Evolutionary conservation across 2,113 vertebrate genomes (phyloP).

Genomic region (Lynx canadensis): DNA sequence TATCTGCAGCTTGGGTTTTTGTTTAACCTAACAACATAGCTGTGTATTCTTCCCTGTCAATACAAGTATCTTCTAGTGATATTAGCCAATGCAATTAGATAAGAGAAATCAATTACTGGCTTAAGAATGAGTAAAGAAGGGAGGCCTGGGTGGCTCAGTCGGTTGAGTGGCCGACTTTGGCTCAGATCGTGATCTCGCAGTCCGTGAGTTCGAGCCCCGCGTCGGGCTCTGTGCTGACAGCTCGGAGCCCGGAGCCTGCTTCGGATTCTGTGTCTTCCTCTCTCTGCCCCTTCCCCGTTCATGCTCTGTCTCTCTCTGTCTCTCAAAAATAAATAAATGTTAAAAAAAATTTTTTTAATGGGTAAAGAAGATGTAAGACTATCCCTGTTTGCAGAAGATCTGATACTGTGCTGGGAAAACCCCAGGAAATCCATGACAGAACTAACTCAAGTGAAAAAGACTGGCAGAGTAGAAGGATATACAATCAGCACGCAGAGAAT

Average conservation of each 20-base stretch:
- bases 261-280: no score
- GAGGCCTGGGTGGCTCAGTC: no score
- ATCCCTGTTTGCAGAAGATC: neutral
- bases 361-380: neutral
- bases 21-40: neutral
- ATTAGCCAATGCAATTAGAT: conserved; percentile 11
- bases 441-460: neutral
- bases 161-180: no score
- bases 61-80: neutral
- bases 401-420: neutral
- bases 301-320: no score
- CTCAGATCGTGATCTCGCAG: no score
- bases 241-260: no score
- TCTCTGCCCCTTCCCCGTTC: no score
- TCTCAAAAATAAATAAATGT: no score
- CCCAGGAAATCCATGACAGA: conserved; percentile 10
- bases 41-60: neutral
- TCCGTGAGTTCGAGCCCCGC: no score
- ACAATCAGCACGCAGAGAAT: neutral
- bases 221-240: no score
- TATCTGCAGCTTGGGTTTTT: neutral
- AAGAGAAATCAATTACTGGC: neutral
- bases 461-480: neutral
- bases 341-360: neutral
- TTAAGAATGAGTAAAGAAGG: neutral